phyloP scores from a whole-genome alignment of 2,797 vertebrate species.

The Hapalemur alaotrensis region DNA sequence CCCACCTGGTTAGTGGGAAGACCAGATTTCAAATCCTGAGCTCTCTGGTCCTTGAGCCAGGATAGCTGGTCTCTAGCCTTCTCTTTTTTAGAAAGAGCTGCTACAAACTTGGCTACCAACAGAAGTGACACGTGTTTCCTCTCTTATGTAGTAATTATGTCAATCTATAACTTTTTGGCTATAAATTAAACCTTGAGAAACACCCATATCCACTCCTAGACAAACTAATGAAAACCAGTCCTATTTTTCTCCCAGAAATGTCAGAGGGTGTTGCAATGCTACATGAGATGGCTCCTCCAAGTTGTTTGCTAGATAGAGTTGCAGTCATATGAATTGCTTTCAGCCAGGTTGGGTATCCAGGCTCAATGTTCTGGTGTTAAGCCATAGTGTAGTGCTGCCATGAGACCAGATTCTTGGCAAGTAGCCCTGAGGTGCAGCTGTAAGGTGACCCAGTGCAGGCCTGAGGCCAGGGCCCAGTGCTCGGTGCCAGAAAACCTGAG shows the following conservation, averaged over 20 bases:
- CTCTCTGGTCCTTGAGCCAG: not conserved
- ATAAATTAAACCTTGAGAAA: slow-evolving; percentile 39
- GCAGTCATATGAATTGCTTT: not conserved
- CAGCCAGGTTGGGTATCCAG: not conserved
- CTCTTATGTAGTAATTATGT: not conserved
- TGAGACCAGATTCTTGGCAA: slow-evolving; percentile 49
- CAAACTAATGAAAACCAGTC: slow-evolving; percentile 13
- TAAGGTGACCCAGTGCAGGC: slow-evolving; percentile 53
- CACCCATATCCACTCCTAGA: not conserved
- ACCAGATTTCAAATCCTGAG: slow-evolving; percentile 21
- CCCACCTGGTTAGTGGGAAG: not conserved
- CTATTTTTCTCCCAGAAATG: slow-evolving; percentile 34
- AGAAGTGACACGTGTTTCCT: not conserved
- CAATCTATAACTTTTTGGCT: not conserved
- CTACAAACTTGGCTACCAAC: not conserved
- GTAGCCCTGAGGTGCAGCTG: slow-evolving; percentile 54
- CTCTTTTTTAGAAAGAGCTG: slow-evolving; percentile 22
- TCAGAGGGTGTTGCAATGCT: not conserved
- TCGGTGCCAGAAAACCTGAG: slow-evolving; percentile 51
- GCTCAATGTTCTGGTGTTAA: not conserved
- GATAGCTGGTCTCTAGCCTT: not conserved
- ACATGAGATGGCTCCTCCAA: not conserved
- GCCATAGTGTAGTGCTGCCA: not conserved
- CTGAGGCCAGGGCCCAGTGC: not conserved
- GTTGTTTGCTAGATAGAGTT: slow-evolving; percentile 3